Conservation (phyloP, 2,888 invertebrate genomes). For the Apamea sordens region DNA sequence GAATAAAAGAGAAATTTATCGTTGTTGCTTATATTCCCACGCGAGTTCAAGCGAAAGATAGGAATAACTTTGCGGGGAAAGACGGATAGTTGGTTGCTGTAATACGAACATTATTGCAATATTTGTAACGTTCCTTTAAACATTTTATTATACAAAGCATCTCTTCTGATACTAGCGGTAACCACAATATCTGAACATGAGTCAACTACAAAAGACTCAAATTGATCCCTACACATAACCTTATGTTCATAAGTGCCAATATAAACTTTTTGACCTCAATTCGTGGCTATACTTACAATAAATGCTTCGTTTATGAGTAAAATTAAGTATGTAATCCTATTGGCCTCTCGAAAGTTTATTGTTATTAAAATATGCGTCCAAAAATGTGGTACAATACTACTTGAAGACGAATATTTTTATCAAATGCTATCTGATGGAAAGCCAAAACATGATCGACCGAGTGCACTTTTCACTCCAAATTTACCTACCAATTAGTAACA, state of each 20-base stretch:
- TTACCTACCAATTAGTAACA: background rate
- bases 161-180: background rate
- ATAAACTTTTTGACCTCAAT: background rate
- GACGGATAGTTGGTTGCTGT: slow-evolving; percentile 36
- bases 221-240: background rate
- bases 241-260: background rate
- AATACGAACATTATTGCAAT: slow-evolving; percentile 28
- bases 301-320: background rate
- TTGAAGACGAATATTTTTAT: background rate
- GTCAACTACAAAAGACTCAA: background rate
- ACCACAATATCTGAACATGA: background rate
- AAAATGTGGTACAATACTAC: background rate
- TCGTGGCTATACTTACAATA: background rate
- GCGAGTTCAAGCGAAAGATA: slow-evolving; percentile 37
- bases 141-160: background rate
- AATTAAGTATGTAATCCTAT: background rate
- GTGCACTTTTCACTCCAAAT: background rate
- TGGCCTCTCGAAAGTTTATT: background rate
- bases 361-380: background rate
- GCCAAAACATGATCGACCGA: background rate
- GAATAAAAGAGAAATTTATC: slow-evolving; percentile 62
- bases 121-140: slow-evolving; percentile 4
- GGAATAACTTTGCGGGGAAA: slow-evolving; percentile 50
- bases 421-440: background rate
- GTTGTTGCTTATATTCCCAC: slow-evolving; percentile 61